A percentile compares a stretch with the other conserved stretches of the same genome.
Conservation (phyloP, 2,888 invertebrate genomes). For the Melipona beecheii region DNA sequence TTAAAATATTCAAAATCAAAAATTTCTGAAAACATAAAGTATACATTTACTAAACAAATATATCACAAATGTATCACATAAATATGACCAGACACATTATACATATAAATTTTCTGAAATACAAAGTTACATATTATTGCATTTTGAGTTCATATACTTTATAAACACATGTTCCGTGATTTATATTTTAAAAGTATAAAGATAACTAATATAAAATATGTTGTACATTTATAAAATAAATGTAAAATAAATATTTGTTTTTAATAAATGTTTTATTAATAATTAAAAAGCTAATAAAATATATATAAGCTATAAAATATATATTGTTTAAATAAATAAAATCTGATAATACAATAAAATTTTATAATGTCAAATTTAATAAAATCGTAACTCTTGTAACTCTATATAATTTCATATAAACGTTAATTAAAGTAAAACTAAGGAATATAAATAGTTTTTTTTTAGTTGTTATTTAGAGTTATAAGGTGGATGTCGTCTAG, state of each 20-base stretch:
- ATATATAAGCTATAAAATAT: slow-evolving; percentile 8
- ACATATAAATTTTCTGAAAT: slow-evolving; percentile 2
- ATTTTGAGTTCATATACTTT: slow-evolving; percentile 21
- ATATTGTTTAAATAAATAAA: slow-evolving; percentile 20
- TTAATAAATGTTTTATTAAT: slow-evolving; percentile 11
- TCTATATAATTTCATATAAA: slow-evolving; percentile 23
- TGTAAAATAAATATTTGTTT: slow-evolving; percentile 18
- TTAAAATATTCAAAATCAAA: slow-evolving; percentile 8
- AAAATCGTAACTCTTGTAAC: slow-evolving; percentile 26
- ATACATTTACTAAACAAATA: slow-evolving; percentile 26
- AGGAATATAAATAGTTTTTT: slow-evolving; percentile 13
- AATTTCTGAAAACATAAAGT: neutral
- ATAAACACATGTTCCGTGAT: slow-evolving; percentile 23
- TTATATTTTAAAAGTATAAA: slow-evolving; percentile 24
- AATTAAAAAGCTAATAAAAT: slow-evolving; percentile 2
- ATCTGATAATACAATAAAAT: neutral
- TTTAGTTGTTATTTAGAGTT: slow-evolving; percentile 78
- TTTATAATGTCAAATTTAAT: neutral
- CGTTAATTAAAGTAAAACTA: slow-evolving; percentile 22
- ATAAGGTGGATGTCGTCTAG: slow-evolving; percentile 86
- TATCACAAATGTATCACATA: slow-evolving; percentile 14
- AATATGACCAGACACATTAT: slow-evolving; percentile 22
- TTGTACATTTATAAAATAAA: slow-evolving; percentile 29
- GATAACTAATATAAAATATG: slow-evolving; percentile 47
- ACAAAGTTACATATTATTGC: slow-evolving; percentile 16